Conservation (phyloP, 2,797 vertebrate species). For the Australoheros facetus region DNA sequence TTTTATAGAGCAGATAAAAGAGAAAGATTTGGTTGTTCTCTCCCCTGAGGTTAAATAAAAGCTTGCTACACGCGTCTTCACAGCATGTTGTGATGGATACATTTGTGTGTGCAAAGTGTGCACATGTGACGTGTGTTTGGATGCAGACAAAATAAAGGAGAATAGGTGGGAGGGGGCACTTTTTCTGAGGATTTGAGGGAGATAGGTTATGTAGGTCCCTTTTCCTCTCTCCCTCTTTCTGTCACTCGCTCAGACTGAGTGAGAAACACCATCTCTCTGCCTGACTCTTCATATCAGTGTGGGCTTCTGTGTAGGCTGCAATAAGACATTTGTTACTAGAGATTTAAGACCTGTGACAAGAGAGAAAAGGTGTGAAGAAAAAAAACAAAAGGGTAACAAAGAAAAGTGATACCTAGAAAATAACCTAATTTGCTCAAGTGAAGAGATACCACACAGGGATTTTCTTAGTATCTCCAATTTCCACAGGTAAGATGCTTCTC, state of each 20-base stretch:
- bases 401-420: neutral
- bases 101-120: neutral
- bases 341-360: neutral
- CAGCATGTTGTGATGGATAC: neutral
- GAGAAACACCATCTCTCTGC: constrained; percentile 42
- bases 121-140: neutral
- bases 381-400: fast-evolving
- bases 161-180: constrained; percentile 46
- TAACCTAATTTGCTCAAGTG: constrained; percentile 4
- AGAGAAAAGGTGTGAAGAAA: neutral
- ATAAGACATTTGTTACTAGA: constrained; percentile 6
- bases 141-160: constrained; percentile 22
- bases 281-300: constrained; percentile 33
- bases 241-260: constrained; percentile 50
- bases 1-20: constrained; percentile 14
- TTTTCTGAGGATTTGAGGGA: constrained; percentile 40
- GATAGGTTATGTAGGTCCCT: constrained; percentile 42
- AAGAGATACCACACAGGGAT: constrained; percentile 5
- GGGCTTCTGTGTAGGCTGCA: constrained; percentile 11
- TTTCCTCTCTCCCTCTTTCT: constrained; percentile 42
- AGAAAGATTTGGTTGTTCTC: neutral
- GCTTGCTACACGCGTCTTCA: neutral
- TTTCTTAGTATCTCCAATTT: constrained; percentile 18
- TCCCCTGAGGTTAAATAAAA: constrained; percentile 6
- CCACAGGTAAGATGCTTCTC: constrained; percentile 58